Evolutionary conservation across 2,113 vertebrate species (phyloP).

Genomic region (Phalacrocorax pelagicus): DNA sequence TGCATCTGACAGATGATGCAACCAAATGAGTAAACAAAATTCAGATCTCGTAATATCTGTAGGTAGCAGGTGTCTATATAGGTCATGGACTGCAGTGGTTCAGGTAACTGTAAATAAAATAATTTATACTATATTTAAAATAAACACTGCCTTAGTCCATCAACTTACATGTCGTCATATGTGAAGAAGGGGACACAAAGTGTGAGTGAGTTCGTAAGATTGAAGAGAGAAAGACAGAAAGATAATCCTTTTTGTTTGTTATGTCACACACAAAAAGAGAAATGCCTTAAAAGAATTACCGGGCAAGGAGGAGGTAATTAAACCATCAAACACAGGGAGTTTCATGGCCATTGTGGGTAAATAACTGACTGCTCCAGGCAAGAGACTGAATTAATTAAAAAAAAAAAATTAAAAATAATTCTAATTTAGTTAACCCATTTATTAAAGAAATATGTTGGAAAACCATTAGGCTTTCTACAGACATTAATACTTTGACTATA

Average conservation of each 20-base stretch:
- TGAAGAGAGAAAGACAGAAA: not conserved
- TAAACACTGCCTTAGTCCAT: not conserved
- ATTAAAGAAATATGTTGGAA: not conserved
- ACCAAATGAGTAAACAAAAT: not conserved
- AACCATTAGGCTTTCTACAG: not conserved
- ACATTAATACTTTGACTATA: not conserved
- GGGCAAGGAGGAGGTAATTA: conserved; percentile 36
- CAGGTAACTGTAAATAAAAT: not conserved
- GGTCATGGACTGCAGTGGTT: not conserved
- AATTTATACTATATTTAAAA: not conserved
- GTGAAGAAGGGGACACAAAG: not conserved
- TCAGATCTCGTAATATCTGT: not conserved
- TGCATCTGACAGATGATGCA: not conserved
- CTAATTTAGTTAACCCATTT: conserved; percentile 14
- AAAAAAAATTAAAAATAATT: not conserved
- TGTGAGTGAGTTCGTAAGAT: not conserved
- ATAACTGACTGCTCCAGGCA: conserved; percentile 29
- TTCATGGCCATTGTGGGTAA: not conserved
- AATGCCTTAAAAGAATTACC: conserved; percentile 12
- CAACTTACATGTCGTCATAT: not conserved
- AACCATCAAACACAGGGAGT: conserved; percentile 17
- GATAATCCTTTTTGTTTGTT: not conserved
- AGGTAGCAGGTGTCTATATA: not conserved
- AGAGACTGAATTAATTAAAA: conserved; percentile 36
- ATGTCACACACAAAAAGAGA: not conserved